Evolutionary conservation across 2,797 vertebrate genomes (phyloP).

Genomic region (Pelochelys cantorii): DNA sequence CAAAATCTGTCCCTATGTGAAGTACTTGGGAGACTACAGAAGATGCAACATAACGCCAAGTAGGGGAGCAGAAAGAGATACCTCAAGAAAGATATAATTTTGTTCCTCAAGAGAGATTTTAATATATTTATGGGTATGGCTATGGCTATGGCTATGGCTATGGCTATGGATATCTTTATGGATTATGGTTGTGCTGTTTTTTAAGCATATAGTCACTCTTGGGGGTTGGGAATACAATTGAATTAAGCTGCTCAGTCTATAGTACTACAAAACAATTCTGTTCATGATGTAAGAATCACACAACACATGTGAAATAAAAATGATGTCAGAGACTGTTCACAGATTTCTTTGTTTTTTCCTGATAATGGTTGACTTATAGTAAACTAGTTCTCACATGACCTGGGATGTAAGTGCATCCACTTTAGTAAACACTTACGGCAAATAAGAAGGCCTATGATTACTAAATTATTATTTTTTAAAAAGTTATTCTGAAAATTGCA

Average conservation of each 20-base stretch:
- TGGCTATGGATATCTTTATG: background rate
- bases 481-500: background rate
- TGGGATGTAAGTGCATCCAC: too few relatives aligned
- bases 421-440: background rate
- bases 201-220: background rate
- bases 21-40: background rate
- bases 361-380: background rate
- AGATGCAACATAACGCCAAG: background rate
- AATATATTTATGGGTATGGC: background rate
- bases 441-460: background rate
- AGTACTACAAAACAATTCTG: background rate
- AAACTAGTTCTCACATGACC: background rate
- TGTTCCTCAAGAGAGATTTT: background rate
- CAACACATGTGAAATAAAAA: fast-evolving
- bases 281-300: background rate
- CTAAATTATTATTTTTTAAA: background rate
- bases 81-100: background rate
- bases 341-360: background rate
- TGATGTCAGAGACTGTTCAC: background rate
- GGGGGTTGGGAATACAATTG: background rate
- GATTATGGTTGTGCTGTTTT: background rate
- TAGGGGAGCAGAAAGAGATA: background rate
- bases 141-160: background rate
- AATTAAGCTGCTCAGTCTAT: background rate
- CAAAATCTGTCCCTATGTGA: background rate